Percentiles rank a stretch among this genome's conserved stretches.
Conservation (phyloP, 2,113 vertebrate genomes). For the Etia nguti region DNA sequence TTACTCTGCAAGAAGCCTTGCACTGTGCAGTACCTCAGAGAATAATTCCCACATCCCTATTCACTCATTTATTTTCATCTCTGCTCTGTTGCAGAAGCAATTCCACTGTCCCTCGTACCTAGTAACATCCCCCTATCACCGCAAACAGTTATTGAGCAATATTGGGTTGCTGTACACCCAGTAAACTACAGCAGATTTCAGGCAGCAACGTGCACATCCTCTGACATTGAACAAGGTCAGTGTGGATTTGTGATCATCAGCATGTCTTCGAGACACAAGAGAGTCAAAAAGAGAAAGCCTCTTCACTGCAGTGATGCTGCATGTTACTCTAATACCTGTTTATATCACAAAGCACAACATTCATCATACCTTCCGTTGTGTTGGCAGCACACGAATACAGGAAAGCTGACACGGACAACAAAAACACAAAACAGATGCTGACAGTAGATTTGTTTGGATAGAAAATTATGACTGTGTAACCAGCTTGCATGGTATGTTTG, state of each 20-base stretch:
- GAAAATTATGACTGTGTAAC: conserved; percentile 22
- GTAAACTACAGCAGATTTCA: conserved; percentile 3
- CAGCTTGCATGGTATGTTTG: conserved; percentile 23
- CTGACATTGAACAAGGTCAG: conserved; percentile 42
- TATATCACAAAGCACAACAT: not conserved
- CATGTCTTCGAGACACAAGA: conserved; percentile 1
- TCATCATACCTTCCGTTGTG: not conserved
- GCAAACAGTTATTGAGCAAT: conserved; percentile 2
- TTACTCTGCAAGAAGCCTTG: not conserved
- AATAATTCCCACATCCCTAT: conserved; percentile 33
- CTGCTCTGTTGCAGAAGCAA: not conserved
- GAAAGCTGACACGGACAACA: not conserved
- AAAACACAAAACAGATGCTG: conserved; percentile 8
- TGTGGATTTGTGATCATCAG: conserved; percentile 27
- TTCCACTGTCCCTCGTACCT: not conserved
- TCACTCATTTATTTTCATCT: conserved; percentile 40
- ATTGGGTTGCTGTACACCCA: not conserved
- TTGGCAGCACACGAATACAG: not conserved
- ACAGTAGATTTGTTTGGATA: conserved; percentile 36
- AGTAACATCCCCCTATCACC: not conserved
- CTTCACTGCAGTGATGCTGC: not conserved
- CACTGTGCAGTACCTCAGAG: not conserved
- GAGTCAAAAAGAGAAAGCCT: not conserved
- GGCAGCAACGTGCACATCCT: not conserved
- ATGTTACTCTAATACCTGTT: not conserved